Base-by-base conservation (phyloP, 1,140 invertebrate species). In the Drosophila guanche region DNA sequence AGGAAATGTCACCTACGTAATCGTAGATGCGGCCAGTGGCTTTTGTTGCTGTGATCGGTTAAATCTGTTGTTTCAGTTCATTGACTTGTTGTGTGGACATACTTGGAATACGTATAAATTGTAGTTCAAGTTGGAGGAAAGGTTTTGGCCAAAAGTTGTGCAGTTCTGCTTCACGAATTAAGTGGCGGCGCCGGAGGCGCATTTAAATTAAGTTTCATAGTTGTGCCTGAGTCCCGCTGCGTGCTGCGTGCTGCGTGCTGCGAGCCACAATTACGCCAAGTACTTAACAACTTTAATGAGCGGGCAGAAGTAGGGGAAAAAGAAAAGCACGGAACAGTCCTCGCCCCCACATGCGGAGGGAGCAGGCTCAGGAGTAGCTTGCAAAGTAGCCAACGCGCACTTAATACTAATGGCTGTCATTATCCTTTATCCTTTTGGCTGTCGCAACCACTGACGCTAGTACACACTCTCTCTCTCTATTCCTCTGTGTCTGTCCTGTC, bases 321-420 rank as follows among this genome's bases (percentile, higher is more conserved):
- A 62, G 71, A 60, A 47, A 16, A 65, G 25, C 14, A 40, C 33
- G 12, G 16, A 27, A 66, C 52, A 63, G 23, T 42, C 41, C 25
- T 56, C 58, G 37, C 48, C 65, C 58, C 33, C 45, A 58, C 42
- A 37, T 37, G 10, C 12, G 12, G 43, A 43, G 71, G 55, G 60
- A 41, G 51, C 48, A 25, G 20, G 16, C 4, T 20, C 3, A 23
- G 45, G 10, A 47, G 45, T 22, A 60, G 59, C 51, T 42, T 29
- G 68, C 61, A 80, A 81, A 85, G 83, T 85, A 85, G 81, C 83
- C 74, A 81, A 70, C 78, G 83, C 83, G 75, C 78, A 86, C 83
- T 86, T 86, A 86, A 88, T 88, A 86, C 83, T 86, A 86, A 86
- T 86, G 83, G 83, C 83, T 88, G 83, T 83, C 83, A 86, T 88